Evolutionary conservation across 1,140 invertebrate species (phyloP).

Genomic region (Rhynchophorus ferrugineus): DNA sequence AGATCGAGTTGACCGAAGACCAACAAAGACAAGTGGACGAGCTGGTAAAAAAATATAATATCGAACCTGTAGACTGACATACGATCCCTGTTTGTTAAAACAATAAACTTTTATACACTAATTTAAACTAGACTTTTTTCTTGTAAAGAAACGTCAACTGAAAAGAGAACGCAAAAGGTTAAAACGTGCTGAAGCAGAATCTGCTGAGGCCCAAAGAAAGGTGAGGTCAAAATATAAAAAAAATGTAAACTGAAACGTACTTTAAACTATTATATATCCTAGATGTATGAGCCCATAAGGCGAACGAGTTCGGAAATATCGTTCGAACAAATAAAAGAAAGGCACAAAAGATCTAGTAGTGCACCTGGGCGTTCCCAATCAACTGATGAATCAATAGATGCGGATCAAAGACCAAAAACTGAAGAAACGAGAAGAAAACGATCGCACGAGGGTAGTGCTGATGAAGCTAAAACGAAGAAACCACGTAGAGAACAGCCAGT

Average conservation of each 20-base stretch:
- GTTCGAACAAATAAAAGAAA: constrained; percentile 1
- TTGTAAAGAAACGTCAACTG: too few species aligned
- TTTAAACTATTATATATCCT: too few species aligned
- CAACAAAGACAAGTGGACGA: constrained; percentile 23
- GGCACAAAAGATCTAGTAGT: constrained; percentile 2
- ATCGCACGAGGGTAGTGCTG: neutral
- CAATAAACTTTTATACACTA: too few species aligned
- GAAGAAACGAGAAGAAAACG: neutral
- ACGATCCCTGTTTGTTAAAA: constrained; percentile 1
- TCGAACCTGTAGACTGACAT: constrained; percentile 6
- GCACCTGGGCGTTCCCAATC: neutral
- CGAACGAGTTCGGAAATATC: constrained; percentile 2
- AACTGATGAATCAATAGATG: too few species aligned
- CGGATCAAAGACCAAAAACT: neutral
- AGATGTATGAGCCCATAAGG: neutral
- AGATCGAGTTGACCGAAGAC: constrained; percentile 22
- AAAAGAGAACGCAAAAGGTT: too few species aligned
- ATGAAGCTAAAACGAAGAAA: neutral
- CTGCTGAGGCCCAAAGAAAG: too few species aligned
- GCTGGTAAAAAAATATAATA: constrained; percentile 22
- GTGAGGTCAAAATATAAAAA: too few species aligned
- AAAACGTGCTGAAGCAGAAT: too few species aligned
- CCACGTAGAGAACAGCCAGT: too few species aligned
- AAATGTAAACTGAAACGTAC: too few species aligned
- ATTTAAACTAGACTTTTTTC: too few species aligned